These are phyloP conservation scores for Bombus polaris DNA, from an alignment of 1,140 invertebrate genomes.

Conservation along the genomic window DNA sequence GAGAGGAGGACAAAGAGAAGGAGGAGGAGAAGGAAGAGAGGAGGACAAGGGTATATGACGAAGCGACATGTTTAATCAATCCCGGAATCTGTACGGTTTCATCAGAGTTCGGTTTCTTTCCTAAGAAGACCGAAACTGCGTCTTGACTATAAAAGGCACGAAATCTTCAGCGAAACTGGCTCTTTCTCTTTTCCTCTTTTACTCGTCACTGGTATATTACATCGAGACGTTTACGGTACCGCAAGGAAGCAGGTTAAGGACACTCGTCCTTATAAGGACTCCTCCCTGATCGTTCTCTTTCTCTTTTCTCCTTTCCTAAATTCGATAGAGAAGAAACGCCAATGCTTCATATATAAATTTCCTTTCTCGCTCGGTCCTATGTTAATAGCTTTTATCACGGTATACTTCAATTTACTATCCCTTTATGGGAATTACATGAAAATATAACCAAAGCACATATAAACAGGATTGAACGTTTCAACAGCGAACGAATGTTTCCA, in stretches of 20 bases:
- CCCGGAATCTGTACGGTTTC: conserved; percentile 55
- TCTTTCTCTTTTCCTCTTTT: conserved; percentile 50
- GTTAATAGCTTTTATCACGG: background rate
- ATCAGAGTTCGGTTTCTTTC: conserved; percentile 62
- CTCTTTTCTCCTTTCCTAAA: conserved; percentile 51
- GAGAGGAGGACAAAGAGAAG: background rate
- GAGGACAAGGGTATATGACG: conserved; percentile 4
- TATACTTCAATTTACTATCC: background rate
- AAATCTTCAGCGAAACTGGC: conserved; percentile 46
- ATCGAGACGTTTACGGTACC: conserved; percentile 59
- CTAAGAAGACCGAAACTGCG: conserved; percentile 67
- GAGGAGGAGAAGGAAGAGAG: background rate
- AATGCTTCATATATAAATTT: background rate
- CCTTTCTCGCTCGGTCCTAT: background rate
- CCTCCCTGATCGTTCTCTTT: conserved; percentile 71
- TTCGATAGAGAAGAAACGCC: background rate
- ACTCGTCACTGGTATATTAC: conserved; percentile 22
- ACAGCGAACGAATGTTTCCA: too few species aligned
- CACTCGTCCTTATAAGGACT: conserved; percentile 81
- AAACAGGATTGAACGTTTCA: background rate
- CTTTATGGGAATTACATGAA: background rate
- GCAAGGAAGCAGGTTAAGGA: conserved; percentile 81
- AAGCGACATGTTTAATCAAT: conserved; percentile 33
- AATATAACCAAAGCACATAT: background rate
- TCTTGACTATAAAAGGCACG: conserved; percentile 79